Percentiles rank a stretch among this genome's conserved stretches.
phyloP scores from a whole-genome alignment of 2,113 vertebrate genomes.

The Gavialis gangeticus region DNA sequence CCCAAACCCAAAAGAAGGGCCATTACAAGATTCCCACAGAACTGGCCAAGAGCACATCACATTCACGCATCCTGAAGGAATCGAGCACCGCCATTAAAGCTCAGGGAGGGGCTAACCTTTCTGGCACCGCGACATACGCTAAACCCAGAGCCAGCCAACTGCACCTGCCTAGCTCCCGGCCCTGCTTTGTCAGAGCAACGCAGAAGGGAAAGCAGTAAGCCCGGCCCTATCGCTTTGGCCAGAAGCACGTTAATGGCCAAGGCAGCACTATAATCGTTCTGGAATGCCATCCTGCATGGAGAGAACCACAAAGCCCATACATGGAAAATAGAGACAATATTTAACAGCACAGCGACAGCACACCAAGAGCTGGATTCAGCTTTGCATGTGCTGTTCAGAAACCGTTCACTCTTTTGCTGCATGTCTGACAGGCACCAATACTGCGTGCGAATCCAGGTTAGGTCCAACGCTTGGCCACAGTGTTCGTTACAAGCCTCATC shows the following conservation, averaged over 20 bases:
- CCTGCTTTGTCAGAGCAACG: not conserved
- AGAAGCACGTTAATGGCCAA: not conserved
- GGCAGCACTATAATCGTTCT: not conserved
- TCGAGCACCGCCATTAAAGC: not conserved
- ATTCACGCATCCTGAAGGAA: not conserved
- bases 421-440: not conserved
- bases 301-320: slow-evolving; percentile 55
- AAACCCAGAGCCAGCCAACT: not conserved
- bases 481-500: not conserved
- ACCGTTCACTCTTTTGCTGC: not conserved
- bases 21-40: not conserved
- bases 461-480: not conserved
- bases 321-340: slow-evolving; percentile 50
- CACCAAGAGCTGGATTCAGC: slow-evolving; percentile 17
- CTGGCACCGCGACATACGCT: not conserved
- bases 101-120: not conserved
- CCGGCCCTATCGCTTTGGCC: not conserved
- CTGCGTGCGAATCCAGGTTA: not conserved
- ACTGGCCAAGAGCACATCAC: not conserved
- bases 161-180: accelerated
- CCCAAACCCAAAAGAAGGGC: not conserved
- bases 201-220: not conserved
- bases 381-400: slow-evolving; percentile 19
- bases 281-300: not conserved
- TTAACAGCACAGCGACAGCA: slow-evolving; percentile 45